A percentile compares a stretch with the other conserved stretches of the same genome.
These are phyloP conservation scores for Trachelus tabidus DNA, from an alignment of 2,888 invertebrate species.

Conservation along the genomic window DNA sequence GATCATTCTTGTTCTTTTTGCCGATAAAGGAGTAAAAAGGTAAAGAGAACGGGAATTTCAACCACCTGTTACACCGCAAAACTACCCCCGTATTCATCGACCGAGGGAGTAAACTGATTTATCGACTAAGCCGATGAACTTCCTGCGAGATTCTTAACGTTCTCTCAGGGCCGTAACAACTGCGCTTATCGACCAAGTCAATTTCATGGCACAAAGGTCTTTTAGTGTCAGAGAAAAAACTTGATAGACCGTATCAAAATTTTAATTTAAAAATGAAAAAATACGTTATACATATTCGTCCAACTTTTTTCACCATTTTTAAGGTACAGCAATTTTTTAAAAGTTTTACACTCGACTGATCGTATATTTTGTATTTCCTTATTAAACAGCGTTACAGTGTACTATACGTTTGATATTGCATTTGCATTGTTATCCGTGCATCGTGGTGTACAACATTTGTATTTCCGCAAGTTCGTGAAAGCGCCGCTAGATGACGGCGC, in stretches of 20 bases:
- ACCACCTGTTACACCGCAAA: constrained; percentile 63
- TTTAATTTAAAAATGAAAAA: not conserved
- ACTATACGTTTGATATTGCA: not conserved
- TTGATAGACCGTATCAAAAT: not conserved
- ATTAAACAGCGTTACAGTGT: not conserved
- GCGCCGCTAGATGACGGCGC: not conserved
- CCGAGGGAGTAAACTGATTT: constrained; percentile 57
- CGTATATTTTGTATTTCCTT: not conserved
- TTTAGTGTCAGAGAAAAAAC: not conserved
- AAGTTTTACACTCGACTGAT: not conserved
- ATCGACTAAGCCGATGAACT: constrained; percentile 55
- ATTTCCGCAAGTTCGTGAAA: not conserved
- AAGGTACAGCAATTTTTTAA: not conserved
- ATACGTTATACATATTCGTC: not conserved
- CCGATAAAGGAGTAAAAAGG: constrained; percentile 61
- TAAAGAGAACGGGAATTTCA: constrained; percentile 58
- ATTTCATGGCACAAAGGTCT: not conserved
- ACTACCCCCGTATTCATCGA: constrained; percentile 49
- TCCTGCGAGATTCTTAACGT: constrained; percentile 6
- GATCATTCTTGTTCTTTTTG: constrained; percentile 60
- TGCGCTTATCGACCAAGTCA: constrained; percentile 7
- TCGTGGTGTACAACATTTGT: not conserved
- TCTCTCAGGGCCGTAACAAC: not conserved
- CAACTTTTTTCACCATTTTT: not conserved
- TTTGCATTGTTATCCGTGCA: not conserved